phyloP scores from a whole-genome alignment of 2,888 invertebrate genomes.

The Pterostichus niger region DNA sequence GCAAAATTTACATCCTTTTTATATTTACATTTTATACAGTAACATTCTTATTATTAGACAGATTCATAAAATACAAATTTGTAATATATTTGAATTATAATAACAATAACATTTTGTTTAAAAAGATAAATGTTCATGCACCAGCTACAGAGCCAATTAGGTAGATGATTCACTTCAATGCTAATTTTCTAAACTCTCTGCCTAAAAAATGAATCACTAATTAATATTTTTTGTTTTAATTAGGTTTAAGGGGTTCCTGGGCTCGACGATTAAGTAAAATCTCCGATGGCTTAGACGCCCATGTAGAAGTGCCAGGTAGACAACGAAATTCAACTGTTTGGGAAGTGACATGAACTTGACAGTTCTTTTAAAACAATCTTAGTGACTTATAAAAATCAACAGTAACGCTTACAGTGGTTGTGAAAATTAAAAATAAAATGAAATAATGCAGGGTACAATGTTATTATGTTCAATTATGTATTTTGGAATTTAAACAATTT shows the following conservation, averaged over 20 bases:
- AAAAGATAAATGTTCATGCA: no score
- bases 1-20: no score
- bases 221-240: constrained; percentile 30
- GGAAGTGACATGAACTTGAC: constrained; percentile 77
- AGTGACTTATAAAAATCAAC: constrained; percentile 54
- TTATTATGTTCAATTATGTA: constrained; percentile 51
- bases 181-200: no score
- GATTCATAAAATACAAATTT: no score
- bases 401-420: constrained; percentile 65
- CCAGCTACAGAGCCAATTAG: no score
- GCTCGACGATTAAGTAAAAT: constrained; percentile 85
- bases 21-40: no score
- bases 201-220: no score
- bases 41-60: no score
- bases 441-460: constrained; percentile 57
- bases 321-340: constrained; percentile 80
- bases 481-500: constrained; percentile 16
- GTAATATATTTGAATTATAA: no score
- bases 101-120: no score
- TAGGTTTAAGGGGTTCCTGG: constrained; percentile 81
- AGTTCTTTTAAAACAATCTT: constrained; percentile 12
- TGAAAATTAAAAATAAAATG: constrained; percentile 41
- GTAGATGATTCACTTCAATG: no score
- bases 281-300: constrained; percentile 87
- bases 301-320: constrained; percentile 83